Evolutionary conservation across 2,888 invertebrate genomes (phyloP).

Genomic region (Patella depressa): DNA sequence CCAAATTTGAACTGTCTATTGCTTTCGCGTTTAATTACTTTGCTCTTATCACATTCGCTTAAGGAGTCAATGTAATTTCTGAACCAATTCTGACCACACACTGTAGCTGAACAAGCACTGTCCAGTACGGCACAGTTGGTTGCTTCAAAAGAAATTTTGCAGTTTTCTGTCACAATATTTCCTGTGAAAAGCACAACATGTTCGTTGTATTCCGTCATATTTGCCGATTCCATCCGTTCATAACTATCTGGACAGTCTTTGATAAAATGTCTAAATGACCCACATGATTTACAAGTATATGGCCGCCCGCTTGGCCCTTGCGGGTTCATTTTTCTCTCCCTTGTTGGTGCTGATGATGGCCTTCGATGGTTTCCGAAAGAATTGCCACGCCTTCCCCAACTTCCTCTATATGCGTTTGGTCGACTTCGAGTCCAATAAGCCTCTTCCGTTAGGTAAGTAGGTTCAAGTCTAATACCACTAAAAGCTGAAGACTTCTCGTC

Average conservation of each 20-base stretch:
- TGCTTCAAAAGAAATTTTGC: constrained; percentile 30
- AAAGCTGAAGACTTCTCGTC: not conserved
- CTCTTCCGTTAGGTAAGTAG: constrained; percentile 13
- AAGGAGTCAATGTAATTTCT: constrained; percentile 29
- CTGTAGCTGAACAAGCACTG: constrained; percentile 35
- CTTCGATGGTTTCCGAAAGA: not conserved
- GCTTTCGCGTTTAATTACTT: constrained; percentile 22
- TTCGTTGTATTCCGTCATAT: constrained; percentile 19
- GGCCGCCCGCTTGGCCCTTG: not conserved
- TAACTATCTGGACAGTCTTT: constrained; percentile 34
- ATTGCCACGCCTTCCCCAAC: not conserved
- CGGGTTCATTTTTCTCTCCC: constrained; percentile 8
- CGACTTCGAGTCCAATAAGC: constrained; percentile 2
- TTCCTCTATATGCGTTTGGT: not conserved
- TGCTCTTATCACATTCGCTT: constrained; percentile 8
- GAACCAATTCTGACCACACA: constrained; percentile 35
- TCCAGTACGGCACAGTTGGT: constrained; percentile 34
- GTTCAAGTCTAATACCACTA: constrained; percentile 4
- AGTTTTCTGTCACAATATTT: constrained; percentile 22
- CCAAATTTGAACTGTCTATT: constrained; percentile 34
- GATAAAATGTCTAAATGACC: constrained; percentile 32
- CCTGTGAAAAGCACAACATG: constrained; percentile 37
- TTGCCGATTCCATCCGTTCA: constrained; percentile 25
- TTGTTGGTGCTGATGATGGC: not conserved
- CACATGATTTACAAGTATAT: constrained; percentile 21